Evolutionary conservation across 2,113 vertebrate genomes (phyloP), one percentile per base, ranked within the genome.

Genomic region (Stigmatopora argus): DNA sequence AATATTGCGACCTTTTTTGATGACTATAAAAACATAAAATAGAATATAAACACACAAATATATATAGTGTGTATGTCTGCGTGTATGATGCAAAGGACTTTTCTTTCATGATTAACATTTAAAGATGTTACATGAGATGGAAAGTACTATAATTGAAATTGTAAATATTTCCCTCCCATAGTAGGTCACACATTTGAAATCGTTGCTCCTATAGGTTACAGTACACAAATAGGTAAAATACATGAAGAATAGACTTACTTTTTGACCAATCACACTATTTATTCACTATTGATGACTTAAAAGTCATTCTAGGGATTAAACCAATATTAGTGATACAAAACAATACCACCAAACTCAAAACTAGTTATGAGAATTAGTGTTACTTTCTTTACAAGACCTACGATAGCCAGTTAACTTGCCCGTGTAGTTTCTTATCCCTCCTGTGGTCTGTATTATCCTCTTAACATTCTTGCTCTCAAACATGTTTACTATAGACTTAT

Each of bases 391-490:
- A 15, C 21, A 23, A 17, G 14, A 38, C 8, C 8, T 15, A 59
- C 31, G 11, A 44, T 44, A 41, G 11, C 35, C 23, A 48, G 45
- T 63, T 48, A 46, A 63, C 44, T 34, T 18, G 45, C 26, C 45
- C 21, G n/a, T 4, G 45, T 23, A 23, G 21, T 34, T 63, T 48
- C 23, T 48, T 47, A 48, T 34, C 61, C 31, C 45, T 8, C 56
- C 12, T 4, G 8, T 45, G 14, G 17, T 47, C 21, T 31, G 21
- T 12, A 13, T 57, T 51, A 57, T 35, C 9, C 38, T 38, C 19
- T 48, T 34, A 35, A 49, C 26, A 41, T 55, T 62, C 26, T 52
- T 44, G 49, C n/a, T 65, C 55, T 52, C 58, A 51, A 23, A 21
- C 66, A 2, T 46, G 19, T 34, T 44, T 31, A 31, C 26, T 21